phyloP scores from a whole-genome alignment of 37 sponge, comb jelly and placozoan species.

The Aphrocallistes beatrix region DNA sequence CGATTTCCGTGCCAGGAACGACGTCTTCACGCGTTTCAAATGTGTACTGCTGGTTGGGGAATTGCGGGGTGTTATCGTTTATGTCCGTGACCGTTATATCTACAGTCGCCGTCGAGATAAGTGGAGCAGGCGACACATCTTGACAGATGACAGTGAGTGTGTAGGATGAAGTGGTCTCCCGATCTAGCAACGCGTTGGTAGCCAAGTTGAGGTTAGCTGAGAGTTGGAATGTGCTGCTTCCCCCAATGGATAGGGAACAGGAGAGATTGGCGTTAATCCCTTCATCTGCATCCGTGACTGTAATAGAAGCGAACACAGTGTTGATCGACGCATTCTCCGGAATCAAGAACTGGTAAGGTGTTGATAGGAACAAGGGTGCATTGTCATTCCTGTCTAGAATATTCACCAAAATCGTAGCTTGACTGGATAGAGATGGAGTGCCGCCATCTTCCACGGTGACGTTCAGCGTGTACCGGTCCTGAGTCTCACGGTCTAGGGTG shows the following conservation, averaged over 20 bases:
- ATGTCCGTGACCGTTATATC: conserved; percentile 27
- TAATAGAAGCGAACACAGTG: not conserved
- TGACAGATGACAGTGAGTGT: not conserved
- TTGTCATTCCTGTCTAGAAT: conserved; percentile 54
- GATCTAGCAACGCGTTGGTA: not conserved
- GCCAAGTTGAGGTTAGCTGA: not conserved
- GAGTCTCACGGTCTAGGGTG: conserved; percentile 8
- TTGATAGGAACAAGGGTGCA: conserved; percentile 28
- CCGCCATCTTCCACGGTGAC: conserved; percentile 35
- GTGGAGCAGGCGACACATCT: not conserved
- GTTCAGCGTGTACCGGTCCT: conserved; percentile 14
- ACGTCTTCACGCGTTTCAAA: conserved; percentile 18
- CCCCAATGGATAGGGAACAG: not conserved
- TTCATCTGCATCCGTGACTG: not conserved
- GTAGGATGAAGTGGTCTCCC: not conserved
- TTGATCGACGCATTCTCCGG: conserved; percentile 16
- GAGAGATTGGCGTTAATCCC: not conserved
- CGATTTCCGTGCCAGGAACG: not conserved
- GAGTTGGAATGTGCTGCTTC: not conserved
- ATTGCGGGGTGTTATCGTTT: conserved; percentile 56
- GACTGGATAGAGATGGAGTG: conserved; percentile 17
- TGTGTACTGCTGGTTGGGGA: conserved; percentile 21
- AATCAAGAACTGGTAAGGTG: not conserved
- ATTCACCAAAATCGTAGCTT: conserved; percentile 20
- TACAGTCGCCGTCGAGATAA: conserved; percentile 16